A percentile compares a stretch with the other conserved stretches of the same genome.
phyloP scores from a whole-genome alignment of 2,113 vertebrate species.

The Monopterus albus region DNA sequence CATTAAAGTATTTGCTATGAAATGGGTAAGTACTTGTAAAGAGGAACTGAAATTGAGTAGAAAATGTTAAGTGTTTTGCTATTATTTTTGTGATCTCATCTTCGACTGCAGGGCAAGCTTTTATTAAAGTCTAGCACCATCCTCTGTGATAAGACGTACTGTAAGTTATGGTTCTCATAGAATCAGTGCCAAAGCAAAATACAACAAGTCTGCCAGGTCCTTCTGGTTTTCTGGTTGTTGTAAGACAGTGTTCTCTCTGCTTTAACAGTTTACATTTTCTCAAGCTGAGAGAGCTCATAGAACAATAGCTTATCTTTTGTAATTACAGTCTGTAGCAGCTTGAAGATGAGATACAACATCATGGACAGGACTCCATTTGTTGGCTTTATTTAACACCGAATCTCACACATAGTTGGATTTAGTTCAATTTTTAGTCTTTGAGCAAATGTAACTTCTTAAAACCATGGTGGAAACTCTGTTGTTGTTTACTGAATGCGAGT shows the following conservation, averaged over 20 bases:
- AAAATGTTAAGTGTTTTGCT: neutral
- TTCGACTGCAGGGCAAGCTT: neutral
- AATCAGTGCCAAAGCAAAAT: constrained; percentile 35
- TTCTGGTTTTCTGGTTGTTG: constrained; percentile 30
- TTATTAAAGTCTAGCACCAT: neutral
- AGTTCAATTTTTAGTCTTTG: constrained; percentile 32
- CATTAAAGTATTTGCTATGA: neutral
- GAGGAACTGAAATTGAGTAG: neutral
- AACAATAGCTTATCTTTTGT: constrained; percentile 39
- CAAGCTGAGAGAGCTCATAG: constrained; percentile 39
- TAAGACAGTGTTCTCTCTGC: constrained; percentile 28
- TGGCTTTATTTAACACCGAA: constrained; percentile 22
- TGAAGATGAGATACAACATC: constrained; percentile 29
- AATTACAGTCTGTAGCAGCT: constrained; percentile 43
- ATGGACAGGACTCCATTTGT: constrained; percentile 39
- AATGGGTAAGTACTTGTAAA: neutral
- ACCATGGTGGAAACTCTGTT: constrained; percentile 24
- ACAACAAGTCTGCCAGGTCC: constrained; percentile 36
- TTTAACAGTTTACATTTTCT: constrained; percentile 57
- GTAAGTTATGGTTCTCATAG: constrained; percentile 1
- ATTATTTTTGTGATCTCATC: neutral
- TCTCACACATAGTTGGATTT: constrained; percentile 27
- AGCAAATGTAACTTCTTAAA: constrained; percentile 39
- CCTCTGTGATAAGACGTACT: constrained; percentile 2
- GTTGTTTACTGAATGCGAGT: constrained; percentile 54